Evolutionary conservation across 2,113 vertebrate species (phyloP).

Genomic region (Gambusia affinis): DNA sequence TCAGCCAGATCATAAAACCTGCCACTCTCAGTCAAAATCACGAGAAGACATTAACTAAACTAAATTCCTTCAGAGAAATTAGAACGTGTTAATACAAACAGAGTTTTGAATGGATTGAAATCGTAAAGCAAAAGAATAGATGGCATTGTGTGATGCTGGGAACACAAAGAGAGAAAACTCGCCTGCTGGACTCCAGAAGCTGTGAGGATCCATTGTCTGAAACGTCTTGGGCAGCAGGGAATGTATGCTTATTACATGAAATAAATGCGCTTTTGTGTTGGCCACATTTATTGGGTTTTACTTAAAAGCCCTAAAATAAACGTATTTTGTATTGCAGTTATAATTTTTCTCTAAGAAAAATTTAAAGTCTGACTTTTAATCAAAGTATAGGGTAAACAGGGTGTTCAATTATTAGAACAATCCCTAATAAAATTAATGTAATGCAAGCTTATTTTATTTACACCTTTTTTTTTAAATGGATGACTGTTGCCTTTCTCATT

Average conservation of each 20-base stretch:
- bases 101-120: background rate
- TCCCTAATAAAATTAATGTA: no score
- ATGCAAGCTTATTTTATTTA: no score
- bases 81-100: background rate
- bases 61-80: no score
- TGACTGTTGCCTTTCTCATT: no score
- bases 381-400: background rate
- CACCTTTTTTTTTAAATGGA: no score
- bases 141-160: constrained; percentile 3
- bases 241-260: constrained; percentile 7
- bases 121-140: background rate
- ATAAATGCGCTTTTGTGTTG: background rate
- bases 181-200: constrained; percentile 5
- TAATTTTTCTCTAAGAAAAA: no score
- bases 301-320: background rate
- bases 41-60: no score
- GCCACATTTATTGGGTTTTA: background rate
- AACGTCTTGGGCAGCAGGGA: background rate
- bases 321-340: background rate
- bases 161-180: constrained; percentile 41
- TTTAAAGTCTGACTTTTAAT: background rate
- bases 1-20: background rate
- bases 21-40: background rate
- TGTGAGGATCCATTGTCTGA: constrained; percentile 44
- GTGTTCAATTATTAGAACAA: no score